Evolutionary conservation across 2,888 invertebrate genomes (phyloP).

Genomic region (Ophion ellenae): DNA sequence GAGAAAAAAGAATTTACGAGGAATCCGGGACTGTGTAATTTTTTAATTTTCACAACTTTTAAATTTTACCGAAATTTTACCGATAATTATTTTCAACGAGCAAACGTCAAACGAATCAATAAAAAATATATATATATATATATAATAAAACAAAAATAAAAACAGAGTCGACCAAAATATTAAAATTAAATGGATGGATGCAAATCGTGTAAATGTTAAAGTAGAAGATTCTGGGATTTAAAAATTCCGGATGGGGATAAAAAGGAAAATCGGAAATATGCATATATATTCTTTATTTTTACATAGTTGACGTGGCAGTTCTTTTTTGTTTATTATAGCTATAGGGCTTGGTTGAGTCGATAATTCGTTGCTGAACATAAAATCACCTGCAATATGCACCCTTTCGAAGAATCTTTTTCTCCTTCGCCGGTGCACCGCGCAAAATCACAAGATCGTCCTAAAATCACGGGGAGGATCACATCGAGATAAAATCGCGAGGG

Average conservation of each 20-base stretch:
- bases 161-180: too few relatives aligned
- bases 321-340: conserved; percentile 12
- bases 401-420: not conserved
- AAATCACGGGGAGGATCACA: not conserved
- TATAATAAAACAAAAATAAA: too few relatives aligned
- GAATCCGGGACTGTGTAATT: too few relatives aligned
- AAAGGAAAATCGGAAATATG: not conserved
- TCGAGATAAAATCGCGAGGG: not conserved
- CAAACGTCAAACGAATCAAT: too few relatives aligned
- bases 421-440: not conserved
- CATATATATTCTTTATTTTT: conserved; percentile 18
- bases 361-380: not conserved
- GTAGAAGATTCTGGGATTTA: not conserved
- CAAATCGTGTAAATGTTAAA: not conserved
- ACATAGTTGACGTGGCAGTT: conserved; percentile 37
- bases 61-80: too few relatives aligned
- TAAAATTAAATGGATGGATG: not conserved
- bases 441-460: not conserved
- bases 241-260: not conserved
- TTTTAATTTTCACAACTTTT: too few relatives aligned
- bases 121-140: too few relatives aligned
- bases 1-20: too few relatives aligned
- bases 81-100: too few relatives aligned
- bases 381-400: not conserved
- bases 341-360: not conserved